Evolutionary conservation across 2,888 invertebrate genomes (phyloP).

Genomic region (Lucinisca nassula): DNA sequence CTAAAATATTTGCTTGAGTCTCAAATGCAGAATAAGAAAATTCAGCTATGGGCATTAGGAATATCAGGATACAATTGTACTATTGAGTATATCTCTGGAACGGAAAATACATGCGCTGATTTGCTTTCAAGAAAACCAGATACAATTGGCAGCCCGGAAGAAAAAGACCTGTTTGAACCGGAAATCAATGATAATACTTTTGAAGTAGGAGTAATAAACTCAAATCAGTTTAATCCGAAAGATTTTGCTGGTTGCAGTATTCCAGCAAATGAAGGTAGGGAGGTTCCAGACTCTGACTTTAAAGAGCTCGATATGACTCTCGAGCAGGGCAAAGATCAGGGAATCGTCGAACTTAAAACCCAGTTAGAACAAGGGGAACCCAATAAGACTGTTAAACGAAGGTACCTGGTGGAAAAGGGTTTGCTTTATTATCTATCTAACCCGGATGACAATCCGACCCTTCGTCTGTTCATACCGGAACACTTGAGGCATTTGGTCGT

Average conservation of each 20-base stretch:
- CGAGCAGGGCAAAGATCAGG: neutral
- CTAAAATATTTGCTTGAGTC: neutral
- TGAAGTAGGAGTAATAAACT: neutral
- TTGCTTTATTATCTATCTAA: slow-evolving; percentile 28
- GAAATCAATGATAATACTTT: neutral
- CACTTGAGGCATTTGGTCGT: neutral
- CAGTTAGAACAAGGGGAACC: neutral
- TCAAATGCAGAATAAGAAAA: no score
- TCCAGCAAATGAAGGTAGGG: neutral
- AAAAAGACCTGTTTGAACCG: neutral
- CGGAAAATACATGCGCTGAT: neutral
- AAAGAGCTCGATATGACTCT: neutral
- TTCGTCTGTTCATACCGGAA: slow-evolving; percentile 10
- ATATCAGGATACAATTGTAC: neutral
- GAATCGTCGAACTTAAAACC: neutral
- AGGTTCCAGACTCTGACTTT: neutral
- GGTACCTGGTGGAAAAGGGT: slow-evolving; percentile 20
- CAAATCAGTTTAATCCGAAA: neutral
- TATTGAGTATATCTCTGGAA: neutral
- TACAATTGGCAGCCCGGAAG: neutral
- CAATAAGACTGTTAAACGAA: neutral
- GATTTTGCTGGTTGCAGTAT: neutral
- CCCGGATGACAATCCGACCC: neutral
- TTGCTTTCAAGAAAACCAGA: neutral
- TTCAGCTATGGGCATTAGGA: no score